Evolutionary conservation across 2,113 vertebrate genomes (phyloP), one percentile per base, ranked within the genome.

Genomic region (Speoplatyrhinus poulsoni): DNA sequence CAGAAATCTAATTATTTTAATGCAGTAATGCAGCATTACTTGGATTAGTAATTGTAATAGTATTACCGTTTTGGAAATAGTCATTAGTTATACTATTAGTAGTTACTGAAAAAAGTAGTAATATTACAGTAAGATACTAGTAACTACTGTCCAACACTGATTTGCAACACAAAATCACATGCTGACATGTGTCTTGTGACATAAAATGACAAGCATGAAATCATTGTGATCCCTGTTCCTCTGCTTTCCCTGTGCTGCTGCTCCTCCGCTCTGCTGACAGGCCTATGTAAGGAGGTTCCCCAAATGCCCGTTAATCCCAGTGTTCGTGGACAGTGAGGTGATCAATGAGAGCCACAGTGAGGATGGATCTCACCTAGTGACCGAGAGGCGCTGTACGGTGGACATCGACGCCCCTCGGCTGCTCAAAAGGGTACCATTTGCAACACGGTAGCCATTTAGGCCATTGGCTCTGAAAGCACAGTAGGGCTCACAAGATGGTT

Each of bases 201-300:
- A 26, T 4, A 7, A 26, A 47, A 8, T 36, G 11, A 50, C 13
- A 60, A 32, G 2, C 46, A 1, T 19, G 9, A 56, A 9, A 62
- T 5, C 46, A 26, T 26, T 26, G 13, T 47, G 36, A 9, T 9
- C 19, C 10, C 32, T 54, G 5, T 62, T 32, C 12, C 6, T 55
- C 50, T 60, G 6, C 12, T 16, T 12, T 55, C 1, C 17, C n/a
- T 10, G 60, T 52, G 52, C 52, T 61, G 16, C 46, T n/a, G 32
- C 11, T 48, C 59, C 1, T 9, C n/a, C 12, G 17, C 52, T 36
- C 46, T 19, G 56, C 53, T 55, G n/a, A 60, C 13, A 99, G 96
- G 98, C 97, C 6, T 99, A 99, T n/a, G 91, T 94, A 36, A 93
- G 92, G 41, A 92, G 98, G 70, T 99, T 99, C 80, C 98, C 96